phyloP scores from a whole-genome alignment of 2,113 vertebrate species.

The Ochotona curzoniae region DNA sequence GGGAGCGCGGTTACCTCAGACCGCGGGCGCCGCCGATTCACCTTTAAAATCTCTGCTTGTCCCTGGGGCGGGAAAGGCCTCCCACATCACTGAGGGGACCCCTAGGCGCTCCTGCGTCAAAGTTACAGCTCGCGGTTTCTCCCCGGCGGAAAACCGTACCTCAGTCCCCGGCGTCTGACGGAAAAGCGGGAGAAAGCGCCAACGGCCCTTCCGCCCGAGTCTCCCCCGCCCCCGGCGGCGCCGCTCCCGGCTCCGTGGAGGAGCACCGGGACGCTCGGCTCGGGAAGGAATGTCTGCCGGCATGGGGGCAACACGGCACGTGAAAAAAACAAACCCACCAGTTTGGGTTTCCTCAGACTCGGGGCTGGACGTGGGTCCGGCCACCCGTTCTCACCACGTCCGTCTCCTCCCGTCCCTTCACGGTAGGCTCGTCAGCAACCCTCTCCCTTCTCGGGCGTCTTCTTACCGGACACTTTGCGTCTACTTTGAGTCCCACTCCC shows the following conservation, averaged over 20 bases:
- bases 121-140: conserved; percentile 50
- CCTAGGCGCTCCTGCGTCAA: background rate
- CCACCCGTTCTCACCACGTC: too few species aligned
- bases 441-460: background rate
- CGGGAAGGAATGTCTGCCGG: background rate
- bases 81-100: background rate
- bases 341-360: background rate
- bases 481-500: background rate
- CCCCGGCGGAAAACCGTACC: background rate
- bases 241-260: background rate
- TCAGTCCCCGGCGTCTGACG: background rate
- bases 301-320: background rate
- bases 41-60: background rate
- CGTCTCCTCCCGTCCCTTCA: background rate
- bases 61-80: background rate
- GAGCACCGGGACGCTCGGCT: background rate
- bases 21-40: background rate
- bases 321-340: background rate
- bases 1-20: background rate
- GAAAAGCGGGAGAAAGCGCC: background rate
- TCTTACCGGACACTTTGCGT: background rate
- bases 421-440: rapidly evolving
- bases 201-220: background rate
- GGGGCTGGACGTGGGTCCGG: background rate
- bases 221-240: background rate